Evolutionary conservation across 2,797 vertebrate species (phyloP).

Genomic region (Sphenodon punctatus): DNA sequence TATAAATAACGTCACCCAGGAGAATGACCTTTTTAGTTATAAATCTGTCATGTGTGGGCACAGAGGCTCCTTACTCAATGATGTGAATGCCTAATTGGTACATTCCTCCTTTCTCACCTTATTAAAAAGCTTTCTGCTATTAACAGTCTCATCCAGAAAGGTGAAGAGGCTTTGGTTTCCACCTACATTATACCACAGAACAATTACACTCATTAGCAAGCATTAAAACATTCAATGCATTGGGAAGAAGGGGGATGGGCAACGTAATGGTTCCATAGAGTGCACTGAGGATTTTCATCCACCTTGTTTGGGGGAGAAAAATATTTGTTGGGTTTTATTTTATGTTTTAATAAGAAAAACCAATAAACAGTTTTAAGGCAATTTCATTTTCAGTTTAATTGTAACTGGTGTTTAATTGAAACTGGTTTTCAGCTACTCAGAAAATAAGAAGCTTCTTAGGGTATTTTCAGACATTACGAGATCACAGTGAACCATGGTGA

Average conservation of each 20-base stretch:
- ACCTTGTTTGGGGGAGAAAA: no score
- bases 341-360: not conserved
- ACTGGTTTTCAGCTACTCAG: not conserved
- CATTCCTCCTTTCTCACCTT: not conserved
- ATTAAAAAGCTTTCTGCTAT: not conserved
- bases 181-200: not conserved
- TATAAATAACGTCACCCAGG: not conserved
- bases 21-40: not conserved
- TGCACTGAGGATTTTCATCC: not conserved
- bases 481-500: no score
- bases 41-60: not conserved
- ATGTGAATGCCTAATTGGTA: not conserved
- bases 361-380: not conserved
- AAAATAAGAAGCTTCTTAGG: not conserved
- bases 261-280: not conserved
- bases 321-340: no score
- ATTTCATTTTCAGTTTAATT: not conserved
- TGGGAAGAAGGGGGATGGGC: not conserved
- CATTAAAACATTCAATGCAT: not conserved
- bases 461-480: no score
- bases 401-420: not conserved
- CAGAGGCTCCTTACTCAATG: not conserved
- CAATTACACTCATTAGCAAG: not conserved
- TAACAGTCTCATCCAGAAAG: fast-evolving
- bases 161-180: fast-evolving